Evolutionary conservation across 2,797 vertebrate species (phyloP), one percentile per base, ranked within the genome.

Genomic region (Perodicticus potto): DNA sequence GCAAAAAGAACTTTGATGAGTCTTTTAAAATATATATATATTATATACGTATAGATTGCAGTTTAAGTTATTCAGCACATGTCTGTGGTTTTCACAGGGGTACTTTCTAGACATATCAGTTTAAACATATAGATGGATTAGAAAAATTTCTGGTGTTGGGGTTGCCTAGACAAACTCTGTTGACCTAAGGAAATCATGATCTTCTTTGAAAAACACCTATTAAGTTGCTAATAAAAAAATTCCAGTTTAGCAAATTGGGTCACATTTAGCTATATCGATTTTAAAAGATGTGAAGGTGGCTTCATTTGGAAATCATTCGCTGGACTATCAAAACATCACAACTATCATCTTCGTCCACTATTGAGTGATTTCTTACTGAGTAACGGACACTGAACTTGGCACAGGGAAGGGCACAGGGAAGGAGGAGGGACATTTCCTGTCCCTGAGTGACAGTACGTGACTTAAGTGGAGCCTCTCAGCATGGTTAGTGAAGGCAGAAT

Each of bases 141-240:
- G 40, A 69, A 10, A 65, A 14, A 76, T 59, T 61, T 63, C 59
- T 63, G 45, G 29, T 45, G 3, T 20, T 29, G 49, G 20, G 2
- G 14, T 25, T 73, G 34, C 59, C 25, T 59, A 53, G 25, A 80
- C 25, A 10, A 55, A 59, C 16, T 10, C 5, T 80, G 32, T 29
- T 61, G n/a, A 74, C 34, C 45, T 73, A 27, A 76, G 74, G 43
- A 87, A 82, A 76, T 16, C n/a, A 45, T 37, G 4, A 22, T 82
- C 17, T 76, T 74, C 27, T 70, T 13, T 37, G 19, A 7, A 16
- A 67, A 34, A 23, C 12, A 1, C 0, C 0, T 2, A 9, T n/a
- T 63, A 25, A 67, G 86, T 82, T 90, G 27, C 59, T 83, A 49
- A 43, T 55, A 37, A 55, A 83, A 40, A 61, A 78, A 92, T 81